Conservation (phyloP, 2,797 vertebrate species). For the Sus cebifrons region DNA sequence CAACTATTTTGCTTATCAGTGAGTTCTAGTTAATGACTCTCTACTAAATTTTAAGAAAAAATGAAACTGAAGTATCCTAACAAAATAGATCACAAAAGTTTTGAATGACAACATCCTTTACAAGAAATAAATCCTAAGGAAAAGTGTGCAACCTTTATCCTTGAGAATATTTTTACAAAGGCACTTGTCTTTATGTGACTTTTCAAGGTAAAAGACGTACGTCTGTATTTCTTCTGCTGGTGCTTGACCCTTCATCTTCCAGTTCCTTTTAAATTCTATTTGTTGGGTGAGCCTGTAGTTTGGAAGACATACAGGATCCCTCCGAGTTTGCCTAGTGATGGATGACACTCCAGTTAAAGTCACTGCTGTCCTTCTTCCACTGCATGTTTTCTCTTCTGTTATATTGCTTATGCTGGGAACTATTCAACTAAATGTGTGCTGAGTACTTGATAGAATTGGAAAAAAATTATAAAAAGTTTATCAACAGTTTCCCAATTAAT, state of each 20-base stretch:
- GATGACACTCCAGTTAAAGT: neutral
- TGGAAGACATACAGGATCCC: neutral
- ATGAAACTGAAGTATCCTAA: conserved; percentile 15
- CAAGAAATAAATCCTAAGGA: conserved; percentile 45
- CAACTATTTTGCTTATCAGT: conserved; percentile 25
- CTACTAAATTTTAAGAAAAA: conserved; percentile 48
- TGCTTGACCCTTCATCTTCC: conserved; percentile 26
- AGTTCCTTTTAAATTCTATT: conserved; percentile 3
- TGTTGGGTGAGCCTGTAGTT: conserved; percentile 36
- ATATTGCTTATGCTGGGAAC: neutral
- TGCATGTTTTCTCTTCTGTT: neutral
- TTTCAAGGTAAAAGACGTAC: conserved; percentile 41
- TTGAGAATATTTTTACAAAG: conserved; percentile 48
- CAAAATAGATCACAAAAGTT: conserved; percentile 21
- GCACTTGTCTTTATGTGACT: conserved; percentile 11
- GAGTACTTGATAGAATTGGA: neutral
- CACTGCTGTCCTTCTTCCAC: neutral
- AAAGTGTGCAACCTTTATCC: neutral
- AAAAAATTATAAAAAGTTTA: conserved; percentile 17
- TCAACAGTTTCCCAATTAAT: neutral
- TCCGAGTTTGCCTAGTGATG: neutral
- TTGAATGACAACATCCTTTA: conserved; percentile 39
- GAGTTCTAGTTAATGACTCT: conserved; percentile 35
- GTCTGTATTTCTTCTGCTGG: neutral
- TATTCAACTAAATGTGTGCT: neutral